These are phyloP conservation scores for Agraylea sexmaculata DNA, from an alignment of 1,140 invertebrate genomes.

Conservation along the genomic window DNA sequence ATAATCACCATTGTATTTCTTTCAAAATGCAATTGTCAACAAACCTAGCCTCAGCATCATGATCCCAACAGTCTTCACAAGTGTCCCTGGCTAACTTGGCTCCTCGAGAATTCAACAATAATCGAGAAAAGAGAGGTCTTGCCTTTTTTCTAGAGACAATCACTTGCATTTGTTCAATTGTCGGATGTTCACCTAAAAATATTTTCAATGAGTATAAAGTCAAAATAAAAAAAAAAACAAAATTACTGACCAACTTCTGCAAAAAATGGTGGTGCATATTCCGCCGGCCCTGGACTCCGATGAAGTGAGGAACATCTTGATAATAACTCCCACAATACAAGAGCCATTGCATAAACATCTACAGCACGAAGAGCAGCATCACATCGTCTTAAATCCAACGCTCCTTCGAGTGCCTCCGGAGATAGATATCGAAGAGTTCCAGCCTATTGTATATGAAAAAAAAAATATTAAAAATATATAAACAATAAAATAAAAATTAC, in stretches of 20 bases:
- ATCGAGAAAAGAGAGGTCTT: slow-evolving; percentile 62
- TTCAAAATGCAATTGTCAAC: no score
- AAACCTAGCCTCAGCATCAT: slow-evolving; percentile 75
- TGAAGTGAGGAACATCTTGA: slow-evolving; percentile 64
- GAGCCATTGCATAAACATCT: slow-evolving; percentile 84
- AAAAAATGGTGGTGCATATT: slow-evolving; percentile 72
- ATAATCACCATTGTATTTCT: no score
- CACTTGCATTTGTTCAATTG: slow-evolving; percentile 44
- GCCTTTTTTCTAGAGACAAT: slow-evolving; percentile 76
- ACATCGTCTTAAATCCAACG: slow-evolving; percentile 75
- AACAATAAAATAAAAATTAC: slow-evolving; percentile 18
- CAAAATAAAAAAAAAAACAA: slow-evolving; percentile 41
- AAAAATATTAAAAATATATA: slow-evolving; percentile 34
- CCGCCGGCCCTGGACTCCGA: slow-evolving; percentile 44
- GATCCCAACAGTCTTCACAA: slow-evolving; percentile 90
- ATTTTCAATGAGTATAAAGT: background rate
- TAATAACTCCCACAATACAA: slow-evolving; percentile 85
- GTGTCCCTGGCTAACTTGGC: slow-evolving; percentile 72
- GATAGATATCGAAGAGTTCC: slow-evolving; percentile 90
- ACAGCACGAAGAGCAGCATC: slow-evolving; percentile 80
- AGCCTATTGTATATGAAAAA: slow-evolving; percentile 52
- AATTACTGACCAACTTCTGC: slow-evolving; percentile 56
- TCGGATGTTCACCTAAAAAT: slow-evolving; percentile 25
- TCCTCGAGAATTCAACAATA: slow-evolving; percentile 37
- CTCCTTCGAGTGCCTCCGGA: slow-evolving; percentile 87